Percentiles rank a stretch among this genome's conserved stretches.
These are phyloP conservation scores for Pseudomugil gertrudae DNA, from an alignment of 2,797 vertebrate species.

Conservation along the genomic window DNA sequence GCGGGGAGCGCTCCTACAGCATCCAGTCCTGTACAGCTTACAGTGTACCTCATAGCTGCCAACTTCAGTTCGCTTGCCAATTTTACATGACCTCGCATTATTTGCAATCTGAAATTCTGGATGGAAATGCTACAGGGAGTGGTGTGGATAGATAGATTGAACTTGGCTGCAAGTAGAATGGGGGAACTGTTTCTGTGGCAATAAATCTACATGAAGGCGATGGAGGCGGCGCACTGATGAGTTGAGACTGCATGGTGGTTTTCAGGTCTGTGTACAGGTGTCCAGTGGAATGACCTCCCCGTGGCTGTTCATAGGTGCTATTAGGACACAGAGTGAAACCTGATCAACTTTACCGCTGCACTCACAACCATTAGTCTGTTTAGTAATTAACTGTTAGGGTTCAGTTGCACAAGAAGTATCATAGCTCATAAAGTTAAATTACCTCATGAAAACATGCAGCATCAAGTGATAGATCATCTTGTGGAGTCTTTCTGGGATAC, in stretches of 20 bases:
- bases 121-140: conserved; percentile 54
- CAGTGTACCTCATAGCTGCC: conserved; percentile 67
- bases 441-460: conserved; percentile 48
- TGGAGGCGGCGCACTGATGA: conserved; percentile 67
- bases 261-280: conserved; percentile 54
- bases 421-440: conserved; percentile 59
- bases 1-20: conserved; percentile 49
- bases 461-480: conserved; percentile 61
- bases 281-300: conserved; percentile 31
- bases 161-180: conserved; percentile 59
- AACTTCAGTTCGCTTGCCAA: conserved; percentile 71
- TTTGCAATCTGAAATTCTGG: conserved; percentile 64
- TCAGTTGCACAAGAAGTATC: conserved; percentile 55
- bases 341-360: conserved; percentile 37
- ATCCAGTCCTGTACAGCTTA: conserved; percentile 49
- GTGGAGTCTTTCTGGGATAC: conserved; percentile 53
- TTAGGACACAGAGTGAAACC: conserved; percentile 44
- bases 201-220: conserved; percentile 75
- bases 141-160: conserved; percentile 57
- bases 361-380: conserved; percentile 51
- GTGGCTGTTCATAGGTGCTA: neutral
- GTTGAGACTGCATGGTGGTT: conserved; percentile 59
- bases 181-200: conserved; percentile 56
- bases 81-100: conserved; percentile 72
- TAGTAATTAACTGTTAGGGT: conserved; percentile 68